phyloP scores from a whole-genome alignment of 2,797 vertebrate genomes.

The Myripristis murdjan region DNA sequence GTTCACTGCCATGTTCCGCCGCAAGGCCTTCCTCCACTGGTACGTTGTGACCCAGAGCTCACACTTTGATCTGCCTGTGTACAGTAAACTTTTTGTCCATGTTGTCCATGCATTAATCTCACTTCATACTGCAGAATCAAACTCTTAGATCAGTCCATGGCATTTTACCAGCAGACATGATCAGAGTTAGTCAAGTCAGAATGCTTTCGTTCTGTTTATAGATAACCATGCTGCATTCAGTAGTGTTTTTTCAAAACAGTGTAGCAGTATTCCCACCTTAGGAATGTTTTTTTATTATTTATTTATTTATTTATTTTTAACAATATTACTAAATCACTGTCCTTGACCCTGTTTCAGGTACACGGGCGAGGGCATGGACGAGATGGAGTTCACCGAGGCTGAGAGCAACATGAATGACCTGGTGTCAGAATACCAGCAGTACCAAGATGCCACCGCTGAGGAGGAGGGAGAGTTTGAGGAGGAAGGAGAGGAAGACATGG shows the following conservation, averaged over 20 bases:
- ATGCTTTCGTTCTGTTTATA: too few species aligned
- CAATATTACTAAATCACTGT: background rate
- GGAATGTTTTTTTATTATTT: too few species aligned
- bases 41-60: conserved; percentile 50
- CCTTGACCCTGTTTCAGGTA: conserved; percentile 51
- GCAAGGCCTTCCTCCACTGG: conserved; percentile 88
- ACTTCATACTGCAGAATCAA: background rate
- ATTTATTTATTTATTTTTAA: background rate
- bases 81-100: background rate
- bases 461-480: conserved; percentile 87
- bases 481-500: conserved; percentile 51
- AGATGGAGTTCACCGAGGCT: conserved; percentile 67
- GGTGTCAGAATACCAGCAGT: conserved; percentile 71
- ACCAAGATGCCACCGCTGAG: conserved; percentile 81
- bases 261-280: too few species aligned
- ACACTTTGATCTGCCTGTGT: too few species aligned
- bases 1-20: conserved; percentile 88
- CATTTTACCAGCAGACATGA: too few species aligned
- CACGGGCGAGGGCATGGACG: conserved; percentile 71
- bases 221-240: too few species aligned
- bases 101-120: background rate
- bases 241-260: too few species aligned
- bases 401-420: conserved; percentile 73
- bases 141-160: too few species aligned
- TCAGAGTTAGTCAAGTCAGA: too few species aligned